Base-by-base conservation (phyloP, 2,888 invertebrate species). In the Bugula neritina region DNA sequence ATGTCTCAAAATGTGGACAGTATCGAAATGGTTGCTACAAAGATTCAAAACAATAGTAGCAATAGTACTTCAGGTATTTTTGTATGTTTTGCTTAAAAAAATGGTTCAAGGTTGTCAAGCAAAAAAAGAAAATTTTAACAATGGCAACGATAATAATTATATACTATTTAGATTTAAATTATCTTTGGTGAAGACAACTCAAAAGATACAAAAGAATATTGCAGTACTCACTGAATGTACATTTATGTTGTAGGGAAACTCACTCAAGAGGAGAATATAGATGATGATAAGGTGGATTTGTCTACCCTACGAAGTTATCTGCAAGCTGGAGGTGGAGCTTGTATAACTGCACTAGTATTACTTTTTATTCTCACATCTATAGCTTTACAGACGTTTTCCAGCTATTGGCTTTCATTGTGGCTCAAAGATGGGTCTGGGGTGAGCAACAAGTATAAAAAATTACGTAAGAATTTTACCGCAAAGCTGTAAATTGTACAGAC, bases 371-470 rank as follows among this genome's bases (percentile, higher is more conserved):
- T 13, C 13, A 29, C 27, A 17, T 21, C n/a, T n/a, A n/a, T n/a
- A n/a, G n/a, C 31, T 63, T 25, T 29, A 3, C 73, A 78, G n/a
- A 57, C 79, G 23, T 80, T 79, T 71, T 77, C 78, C 55, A 75
- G 74, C 34, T 72, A 80, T 13, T 81, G 80, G 79, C 75, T 80
- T 0, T 78, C 79, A 72, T n/a, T 72, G 5, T 81, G 81, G 80
- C 73, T 81, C 1, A 79, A 43, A 3, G 25, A 34, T 21, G 70
- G 70, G 1, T 25, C 25, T 2, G 43, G 35, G 55, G 70, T 70
- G n/a, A n/a, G n/a, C n/a, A n/a, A n/a, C n/a, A 29, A 13, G 58
- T 58, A 5, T 43, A 43, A 17, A 10, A 17, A 43, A 43, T 43
- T 43, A 10, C 43, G n/a, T 43, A 43, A 5, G 17, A 43, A 43